Base-by-base conservation (phyloP, 2,888 invertebrate genomes). In the Limnephilus rhombicus region DNA sequence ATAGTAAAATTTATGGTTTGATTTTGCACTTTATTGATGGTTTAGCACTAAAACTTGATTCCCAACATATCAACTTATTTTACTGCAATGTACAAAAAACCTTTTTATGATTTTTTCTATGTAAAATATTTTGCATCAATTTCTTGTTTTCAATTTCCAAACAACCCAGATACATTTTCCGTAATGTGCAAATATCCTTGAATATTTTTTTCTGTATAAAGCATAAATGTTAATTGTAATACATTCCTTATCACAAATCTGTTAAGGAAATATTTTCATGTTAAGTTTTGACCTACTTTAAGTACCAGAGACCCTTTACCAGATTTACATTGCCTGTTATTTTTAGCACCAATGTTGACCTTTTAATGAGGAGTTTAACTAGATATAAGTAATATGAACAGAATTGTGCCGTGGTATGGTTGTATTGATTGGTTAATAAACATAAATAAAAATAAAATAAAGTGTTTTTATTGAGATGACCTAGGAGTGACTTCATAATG, bases 361-460 rank as follows among this genome's bases (percentile, higher is more conserved):
- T 68, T 68, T 68, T 68, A 68, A 68, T 68, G 68, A n/a, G 68
- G 68, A 24, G 9, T 24, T 24, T 68, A 68, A n/a, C 24, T 68
- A 68, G 18, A 53, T 18, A 3, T 68, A 68, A 68, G 68, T 68
- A 68, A 24, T 24, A 68, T 68, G 68, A 68, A 68, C 68, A 68
- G 68, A 68, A 68, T 68, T 68, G 68, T 68, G 24, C 68, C 68
- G 68, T 68, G 68, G 68, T 85, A n/a, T 85, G 85, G 41, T 41
- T 85, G 85, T 85, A 85, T 37, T 85, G 85, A 85, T 85, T 85
- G 85, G 18, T 24, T 85, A 41, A 85, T 85, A 85, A 85, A 85
- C 41, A 85, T 37, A 41, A 41, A 24, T 15, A 37, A 37, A 83
- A 85, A 41, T 18, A 41, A 37, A 83, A 18, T 5, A 34, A 37